These are phyloP conservation scores for Cylas formicarius DNA, from an alignment of 1,140 invertebrate genomes.

Conservation along the genomic window DNA sequence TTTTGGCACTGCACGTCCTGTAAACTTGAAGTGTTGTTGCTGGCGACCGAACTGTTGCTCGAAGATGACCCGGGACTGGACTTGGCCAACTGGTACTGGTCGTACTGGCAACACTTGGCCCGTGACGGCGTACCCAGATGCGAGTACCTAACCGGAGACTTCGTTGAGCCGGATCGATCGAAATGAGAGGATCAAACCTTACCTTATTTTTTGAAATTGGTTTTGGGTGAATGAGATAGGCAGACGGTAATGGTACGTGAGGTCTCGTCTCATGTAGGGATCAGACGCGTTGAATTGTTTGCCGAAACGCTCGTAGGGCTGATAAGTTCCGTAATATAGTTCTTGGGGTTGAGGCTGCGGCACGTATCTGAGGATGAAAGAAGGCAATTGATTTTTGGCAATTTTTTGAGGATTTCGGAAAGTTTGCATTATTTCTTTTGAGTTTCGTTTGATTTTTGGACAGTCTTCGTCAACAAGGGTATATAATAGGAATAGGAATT, in stretches of 20 bases:
- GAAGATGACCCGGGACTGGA: conserved; percentile 48
- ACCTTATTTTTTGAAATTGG: conserved; percentile 34
- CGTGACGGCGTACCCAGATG: conserved; percentile 35
- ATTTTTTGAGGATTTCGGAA: conserved; percentile 8
- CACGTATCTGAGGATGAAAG: conserved; percentile 46
- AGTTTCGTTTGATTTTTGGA: too few species aligned
- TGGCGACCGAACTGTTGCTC: conserved; percentile 39
- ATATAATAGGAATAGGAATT: too few species aligned
- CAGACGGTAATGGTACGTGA: conserved; percentile 54
- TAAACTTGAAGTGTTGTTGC: conserved; percentile 30
- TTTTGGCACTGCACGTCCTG: conserved; percentile 42
- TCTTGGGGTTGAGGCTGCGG: conserved; percentile 43
- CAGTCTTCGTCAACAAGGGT: too few species aligned
- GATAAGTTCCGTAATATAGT: conserved; percentile 33
- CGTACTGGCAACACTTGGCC: conserved; percentile 38
- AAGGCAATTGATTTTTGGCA: background rate
- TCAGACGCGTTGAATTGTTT: conserved; percentile 43
- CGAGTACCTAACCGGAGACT: conserved; percentile 19
- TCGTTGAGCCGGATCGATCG: background rate
- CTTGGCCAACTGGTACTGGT: conserved; percentile 32
- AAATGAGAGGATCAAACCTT: background rate
- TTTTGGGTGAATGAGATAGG: conserved; percentile 43
- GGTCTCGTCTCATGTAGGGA: conserved; percentile 53
- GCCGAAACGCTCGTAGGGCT: conserved; percentile 32
- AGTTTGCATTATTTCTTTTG: too few species aligned